Conservation (phyloP, 2,113 vertebrate species). For the Paradoxurus hermaphroditus region DNA sequence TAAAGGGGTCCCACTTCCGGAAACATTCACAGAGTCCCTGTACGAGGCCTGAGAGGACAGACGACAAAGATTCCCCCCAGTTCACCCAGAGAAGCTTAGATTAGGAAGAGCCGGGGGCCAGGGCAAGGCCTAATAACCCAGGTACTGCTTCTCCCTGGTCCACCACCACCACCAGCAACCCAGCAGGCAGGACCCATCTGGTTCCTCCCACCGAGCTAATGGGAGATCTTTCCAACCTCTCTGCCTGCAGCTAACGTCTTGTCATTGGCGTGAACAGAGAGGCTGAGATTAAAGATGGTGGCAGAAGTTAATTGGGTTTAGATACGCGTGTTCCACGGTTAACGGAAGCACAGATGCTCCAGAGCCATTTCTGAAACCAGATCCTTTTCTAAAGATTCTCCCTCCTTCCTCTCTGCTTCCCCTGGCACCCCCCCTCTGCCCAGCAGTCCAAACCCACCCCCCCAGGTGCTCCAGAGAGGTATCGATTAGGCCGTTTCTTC, state of each 20-base stretch:
- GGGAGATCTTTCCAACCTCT: neutral
- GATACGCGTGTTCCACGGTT: neutral
- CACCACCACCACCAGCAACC: neutral
- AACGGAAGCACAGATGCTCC: neutral
- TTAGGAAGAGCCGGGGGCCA: neutral
- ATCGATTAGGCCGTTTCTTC: constrained; percentile 44
- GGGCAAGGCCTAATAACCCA: neutral
- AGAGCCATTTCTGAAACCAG: neutral
- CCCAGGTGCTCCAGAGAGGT: constrained; percentile 15
- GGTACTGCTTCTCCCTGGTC: neutral
- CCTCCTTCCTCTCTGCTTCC: neutral
- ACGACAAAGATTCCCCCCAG: neutral
- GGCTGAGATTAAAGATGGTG: neutral
- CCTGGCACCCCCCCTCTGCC: neutral
- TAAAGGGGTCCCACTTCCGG: neutral
- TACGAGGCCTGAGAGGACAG: neutral
- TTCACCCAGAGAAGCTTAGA: neutral
- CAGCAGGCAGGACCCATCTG: neutral
- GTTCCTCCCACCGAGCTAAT: neutral
- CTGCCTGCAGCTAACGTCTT: neutral
- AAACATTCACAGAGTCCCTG: neutral
- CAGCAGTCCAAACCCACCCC: neutral
- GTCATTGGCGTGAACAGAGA: neutral
- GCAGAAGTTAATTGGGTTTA: constrained; percentile 22
- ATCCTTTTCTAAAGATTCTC: neutral